Percentiles rank a stretch among this genome's conserved stretches.
These are phyloP conservation scores for Drosophila pruinosa DNA, from an alignment of 1,140 invertebrate species.

Conservation along the genomic window DNA sequence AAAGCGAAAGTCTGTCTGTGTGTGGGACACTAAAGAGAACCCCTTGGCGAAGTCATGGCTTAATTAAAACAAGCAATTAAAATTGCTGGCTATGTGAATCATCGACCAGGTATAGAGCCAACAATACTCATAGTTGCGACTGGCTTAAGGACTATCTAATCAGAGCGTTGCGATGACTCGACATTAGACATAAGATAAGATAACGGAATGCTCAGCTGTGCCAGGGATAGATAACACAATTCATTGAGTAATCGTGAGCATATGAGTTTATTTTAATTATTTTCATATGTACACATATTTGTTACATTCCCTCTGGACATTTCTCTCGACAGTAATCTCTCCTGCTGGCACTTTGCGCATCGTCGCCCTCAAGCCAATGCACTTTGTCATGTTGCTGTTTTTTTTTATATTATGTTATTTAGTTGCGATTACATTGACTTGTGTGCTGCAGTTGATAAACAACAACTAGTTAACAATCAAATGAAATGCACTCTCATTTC, in stretches of 20 bases:
- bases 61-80: slow-evolving; percentile 30
- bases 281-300: slow-evolving; percentile 22
- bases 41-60: background rate
- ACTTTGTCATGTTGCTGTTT: slow-evolving; percentile 37
- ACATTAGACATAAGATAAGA: slow-evolving; percentile 47
- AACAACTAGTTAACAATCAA: slow-evolving; percentile 22
- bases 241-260: slow-evolving; percentile 54
- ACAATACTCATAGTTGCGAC: background rate
- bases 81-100: slow-evolving; percentile 19
- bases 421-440: slow-evolving; percentile 57
- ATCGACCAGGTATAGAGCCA: background rate
- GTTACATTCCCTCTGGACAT: background rate
- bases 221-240: background rate
- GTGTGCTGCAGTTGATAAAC: slow-evolving; percentile 61
- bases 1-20: slow-evolving; percentile 39
- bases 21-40: background rate
- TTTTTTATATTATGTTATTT: slow-evolving; percentile 32
- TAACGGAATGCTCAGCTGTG: slow-evolving; percentile 20
- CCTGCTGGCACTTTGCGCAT: background rate
- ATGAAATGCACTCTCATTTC: slow-evolving; percentile 1
- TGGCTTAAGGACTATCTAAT: background rate
- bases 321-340: slow-evolving; percentile 9
- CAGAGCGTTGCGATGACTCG: background rate
- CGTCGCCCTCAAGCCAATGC: slow-evolving; percentile 46
- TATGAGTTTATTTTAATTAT: slow-evolving; percentile 2